Evolutionary conservation across 2,113 vertebrate species (phyloP), one percentile per base, ranked within the genome.

Genomic region (Mobula birostris): DNA sequence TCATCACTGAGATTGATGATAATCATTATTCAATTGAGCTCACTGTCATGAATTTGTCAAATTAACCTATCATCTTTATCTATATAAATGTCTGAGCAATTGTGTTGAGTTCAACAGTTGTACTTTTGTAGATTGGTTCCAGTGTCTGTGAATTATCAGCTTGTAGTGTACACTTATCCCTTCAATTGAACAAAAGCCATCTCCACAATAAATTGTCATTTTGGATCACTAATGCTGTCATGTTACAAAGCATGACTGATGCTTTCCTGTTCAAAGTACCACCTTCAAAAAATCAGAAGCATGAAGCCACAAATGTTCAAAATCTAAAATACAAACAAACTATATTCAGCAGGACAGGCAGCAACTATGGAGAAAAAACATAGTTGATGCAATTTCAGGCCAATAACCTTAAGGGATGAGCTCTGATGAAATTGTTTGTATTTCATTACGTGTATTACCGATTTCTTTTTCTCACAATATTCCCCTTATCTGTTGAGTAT

Each of bases 31-130:
- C 48, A 83, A 56, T 58, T 83, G 80, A 58, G 21, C 7, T 58
- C 80, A 58, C 80, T 58, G 48, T 83, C 80, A 83, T 83, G 80
- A 83, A 58, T 83, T 83, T 83, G 48, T 56, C 48, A 83, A 83
- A 83, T 83, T 58, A 83, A 48, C 48, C 80, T 83, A 56, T 58
- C 48, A 83, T 83, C 21, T 83, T 83, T 56, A 56, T 58, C 48
- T 83, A 24, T 11, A 36, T 83, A 48, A 21, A 83, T 58, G 21
- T 56, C 80, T 83, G 19, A 58, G 80, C 80, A 24, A 27, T 83
- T 83, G n/a, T 56, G 21, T 8, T 83, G 80, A 83, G 7, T 56
- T 58, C 40, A 56, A 83, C 27, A 58, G 40, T 56, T 1, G 40
- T 83, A 56, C 72, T 56, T 58, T 58, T 83, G 80, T 27, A 17